A percentile compares a stretch with the other conserved stretches of the same genome.
phyloP scores from a whole-genome alignment of 2,888 invertebrate genomes.

The Pantelozetes paolii region DNA sequence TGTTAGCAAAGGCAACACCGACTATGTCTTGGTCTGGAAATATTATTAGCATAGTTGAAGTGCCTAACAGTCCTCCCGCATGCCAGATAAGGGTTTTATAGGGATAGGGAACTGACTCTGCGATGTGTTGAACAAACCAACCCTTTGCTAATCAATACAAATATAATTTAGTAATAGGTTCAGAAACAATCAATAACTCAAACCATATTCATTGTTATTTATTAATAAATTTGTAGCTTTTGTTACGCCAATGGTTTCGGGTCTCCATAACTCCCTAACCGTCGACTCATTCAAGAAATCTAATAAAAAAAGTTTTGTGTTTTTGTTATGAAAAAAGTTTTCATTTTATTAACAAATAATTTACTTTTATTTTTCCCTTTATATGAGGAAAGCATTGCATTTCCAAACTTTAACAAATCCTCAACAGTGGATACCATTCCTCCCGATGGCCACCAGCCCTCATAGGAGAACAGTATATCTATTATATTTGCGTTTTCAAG shows the following conservation, averaged over 20 bases:
- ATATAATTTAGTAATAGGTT: not conserved
- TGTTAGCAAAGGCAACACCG: slow-evolving; percentile 15
- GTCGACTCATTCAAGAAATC: not conserved
- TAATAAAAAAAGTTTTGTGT: not conserved
- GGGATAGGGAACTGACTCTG: not conserved
- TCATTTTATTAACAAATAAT: not conserved
- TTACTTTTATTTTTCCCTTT: slow-evolving; percentile 27
- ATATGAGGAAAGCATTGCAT: slow-evolving; percentile 25
- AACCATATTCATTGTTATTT: not conserved
- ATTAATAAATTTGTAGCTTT: not conserved
- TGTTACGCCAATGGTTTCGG: not conserved
- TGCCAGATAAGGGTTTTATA: slow-evolving; percentile 15
- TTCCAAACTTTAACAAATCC: slow-evolving; percentile 28
- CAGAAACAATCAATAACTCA: not conserved
- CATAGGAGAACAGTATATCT: not conserved
- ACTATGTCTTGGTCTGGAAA: slow-evolving; percentile 22
- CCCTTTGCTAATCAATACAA: not conserved
- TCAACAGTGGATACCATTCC: slow-evolving; percentile 31
- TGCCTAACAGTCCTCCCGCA: slow-evolving; percentile 28
- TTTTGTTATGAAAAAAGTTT: not conserved
- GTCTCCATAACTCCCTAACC: slow-evolving; percentile 15
- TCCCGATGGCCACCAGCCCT: slow-evolving; percentile 36
- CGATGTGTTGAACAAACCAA: not conserved
- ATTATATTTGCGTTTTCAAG: not conserved
- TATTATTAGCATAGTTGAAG: slow-evolving; percentile 22